phyloP scores from a whole-genome alignment of 1,140 invertebrate species.

The Aphelinus certus region DNA sequence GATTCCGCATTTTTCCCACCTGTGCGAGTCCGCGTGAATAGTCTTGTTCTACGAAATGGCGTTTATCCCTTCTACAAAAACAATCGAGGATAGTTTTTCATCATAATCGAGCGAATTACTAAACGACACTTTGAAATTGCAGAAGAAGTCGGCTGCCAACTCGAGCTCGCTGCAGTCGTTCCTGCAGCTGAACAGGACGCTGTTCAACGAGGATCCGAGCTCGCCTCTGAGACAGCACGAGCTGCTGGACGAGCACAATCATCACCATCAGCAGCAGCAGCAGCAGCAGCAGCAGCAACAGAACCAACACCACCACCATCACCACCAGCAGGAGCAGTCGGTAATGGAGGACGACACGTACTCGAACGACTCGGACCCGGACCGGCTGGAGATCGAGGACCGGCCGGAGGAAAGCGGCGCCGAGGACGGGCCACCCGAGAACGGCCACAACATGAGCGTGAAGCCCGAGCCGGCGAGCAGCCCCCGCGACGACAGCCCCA shows the following conservation, averaged over 20 bases:
- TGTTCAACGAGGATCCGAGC: slow-evolving; percentile 57
- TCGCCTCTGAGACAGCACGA: slow-evolving; percentile 58
- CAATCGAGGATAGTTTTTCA: too few species aligned
- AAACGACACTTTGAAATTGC: slow-evolving; percentile 9
- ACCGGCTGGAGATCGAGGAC: slow-evolving; percentile 50
- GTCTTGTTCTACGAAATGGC: too few species aligned
- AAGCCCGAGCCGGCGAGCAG: slow-evolving; percentile 42
- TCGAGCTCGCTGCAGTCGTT: slow-evolving; percentile 60
- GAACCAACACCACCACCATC: too few species aligned
- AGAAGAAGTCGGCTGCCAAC: slow-evolving; percentile 65
- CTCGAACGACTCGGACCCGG: slow-evolving; percentile 69
- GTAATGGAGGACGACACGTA: slow-evolving; percentile 58
- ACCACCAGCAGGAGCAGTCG: slow-evolving; percentile 50
- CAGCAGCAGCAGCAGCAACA: too few species aligned
- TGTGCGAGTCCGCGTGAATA: too few species aligned
- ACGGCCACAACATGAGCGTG: slow-evolving; percentile 63
- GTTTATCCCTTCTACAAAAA: too few species aligned
- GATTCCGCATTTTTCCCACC: too few species aligned
- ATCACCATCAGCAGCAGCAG: too few species aligned
- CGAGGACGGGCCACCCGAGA: slow-evolving; percentile 32
- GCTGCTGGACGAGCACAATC: slow-evolving; percentile 47
- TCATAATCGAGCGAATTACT: too few species aligned
- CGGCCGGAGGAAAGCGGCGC: slow-evolving; percentile 10
- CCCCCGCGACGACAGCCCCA: slow-evolving; percentile 50
- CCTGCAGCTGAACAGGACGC: slow-evolving; percentile 59